phyloP scores from a whole-genome alignment of 2,797 vertebrate species.

The Takifugu ocellatus region DNA sequence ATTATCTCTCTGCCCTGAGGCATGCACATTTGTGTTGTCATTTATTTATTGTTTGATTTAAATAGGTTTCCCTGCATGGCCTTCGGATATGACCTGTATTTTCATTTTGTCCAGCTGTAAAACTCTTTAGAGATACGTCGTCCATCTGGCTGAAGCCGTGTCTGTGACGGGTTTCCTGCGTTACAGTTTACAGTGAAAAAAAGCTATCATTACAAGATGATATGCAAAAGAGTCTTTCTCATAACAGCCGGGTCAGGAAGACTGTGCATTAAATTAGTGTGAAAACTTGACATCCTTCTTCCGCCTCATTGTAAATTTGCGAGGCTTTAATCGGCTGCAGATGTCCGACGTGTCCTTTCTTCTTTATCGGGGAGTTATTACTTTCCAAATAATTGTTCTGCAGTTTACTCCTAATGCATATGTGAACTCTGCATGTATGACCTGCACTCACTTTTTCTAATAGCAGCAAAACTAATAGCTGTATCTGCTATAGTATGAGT shows the following conservation, averaged over 20 bases:
- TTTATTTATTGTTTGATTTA: constrained; percentile 72
- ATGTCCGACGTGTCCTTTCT: constrained; percentile 62
- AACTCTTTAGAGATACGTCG: constrained; percentile 44
- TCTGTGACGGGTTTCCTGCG: constrained; percentile 43
- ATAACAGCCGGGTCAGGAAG: constrained; percentile 50
- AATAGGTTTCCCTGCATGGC: constrained; percentile 64
- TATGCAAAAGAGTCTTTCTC: constrained; percentile 38
- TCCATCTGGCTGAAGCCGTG: constrained; percentile 40
- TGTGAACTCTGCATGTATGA: constrained; percentile 64
- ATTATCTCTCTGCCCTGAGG: constrained; percentile 59
- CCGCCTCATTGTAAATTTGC: constrained; percentile 67
- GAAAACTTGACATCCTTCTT: constrained; percentile 68
- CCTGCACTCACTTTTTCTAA: constrained; percentile 58
- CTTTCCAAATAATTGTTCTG: constrained; percentile 73
- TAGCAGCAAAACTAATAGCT: constrained; percentile 64
- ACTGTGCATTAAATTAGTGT: constrained; percentile 56
- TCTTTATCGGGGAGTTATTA: constrained; percentile 70
- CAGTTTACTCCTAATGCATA: constrained; percentile 57
- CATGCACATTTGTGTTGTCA: constrained; percentile 60
- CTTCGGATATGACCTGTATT: constrained; percentile 62
- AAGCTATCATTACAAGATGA: constrained; percentile 51
- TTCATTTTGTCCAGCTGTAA: constrained; percentile 53
- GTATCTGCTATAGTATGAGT: constrained; percentile 52
- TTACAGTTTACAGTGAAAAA: constrained; percentile 37
- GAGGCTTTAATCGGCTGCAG: constrained; percentile 68